These are phyloP conservation scores for Melieria picta DNA, from an alignment of 2,888 invertebrate genomes.

Conservation along the genomic window DNA sequence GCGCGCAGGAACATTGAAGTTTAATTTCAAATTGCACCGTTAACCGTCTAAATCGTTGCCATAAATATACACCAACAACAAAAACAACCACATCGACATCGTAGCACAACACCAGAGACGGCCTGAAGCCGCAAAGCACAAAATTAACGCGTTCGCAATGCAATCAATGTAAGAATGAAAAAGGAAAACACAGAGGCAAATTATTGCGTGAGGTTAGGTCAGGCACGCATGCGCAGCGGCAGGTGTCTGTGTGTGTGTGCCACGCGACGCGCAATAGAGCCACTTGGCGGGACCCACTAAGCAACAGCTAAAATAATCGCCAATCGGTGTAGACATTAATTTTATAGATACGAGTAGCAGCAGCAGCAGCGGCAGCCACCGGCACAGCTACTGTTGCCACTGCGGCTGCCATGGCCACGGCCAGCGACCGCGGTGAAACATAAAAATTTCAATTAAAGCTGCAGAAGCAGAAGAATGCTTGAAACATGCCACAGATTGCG, in stretches of 20 bases:
- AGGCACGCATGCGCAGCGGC: conserved; percentile 25
- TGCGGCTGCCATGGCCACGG: not conserved
- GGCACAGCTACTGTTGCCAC: conserved; percentile 1
- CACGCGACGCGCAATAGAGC: not conserved
- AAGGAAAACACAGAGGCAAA: conserved; percentile 30
- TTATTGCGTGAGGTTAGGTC: conserved; percentile 28
- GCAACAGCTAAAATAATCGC: not conserved
- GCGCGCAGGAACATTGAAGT: conserved; percentile 9
- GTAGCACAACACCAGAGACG: conserved; percentile 45
- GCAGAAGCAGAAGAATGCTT: not conserved
- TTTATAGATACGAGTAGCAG: not conserved
- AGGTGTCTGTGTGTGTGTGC: too few species aligned
- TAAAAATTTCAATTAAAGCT: not conserved
- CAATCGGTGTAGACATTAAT: not conserved
- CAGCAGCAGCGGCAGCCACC: conserved; percentile 14
- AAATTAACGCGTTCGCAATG: not conserved
- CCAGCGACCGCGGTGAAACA: too few species aligned
- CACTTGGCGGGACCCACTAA: too few species aligned
- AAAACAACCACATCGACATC: conserved; percentile 37
- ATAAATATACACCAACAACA: conserved; percentile 46
- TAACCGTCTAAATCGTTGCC: conserved; percentile 38
- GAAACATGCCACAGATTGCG: not conserved
- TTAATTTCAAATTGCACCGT: conserved; percentile 39
- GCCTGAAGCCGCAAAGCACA: conserved; percentile 34
- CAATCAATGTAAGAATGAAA: not conserved